Evolutionary conservation across 2,888 invertebrate species (phyloP).

Genomic region (Cybosia mesomella): DNA sequence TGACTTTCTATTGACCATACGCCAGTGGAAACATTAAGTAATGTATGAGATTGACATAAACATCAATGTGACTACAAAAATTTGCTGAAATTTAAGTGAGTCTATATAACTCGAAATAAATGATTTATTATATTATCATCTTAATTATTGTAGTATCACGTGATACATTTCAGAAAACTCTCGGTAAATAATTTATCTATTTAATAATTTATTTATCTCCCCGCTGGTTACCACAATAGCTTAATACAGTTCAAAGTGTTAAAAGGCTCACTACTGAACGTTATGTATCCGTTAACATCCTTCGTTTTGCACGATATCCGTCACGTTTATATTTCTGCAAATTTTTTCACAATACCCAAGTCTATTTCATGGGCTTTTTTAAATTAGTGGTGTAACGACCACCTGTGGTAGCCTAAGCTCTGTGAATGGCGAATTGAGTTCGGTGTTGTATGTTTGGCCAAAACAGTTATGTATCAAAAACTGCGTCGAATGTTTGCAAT

Average conservation of each 20-base stretch:
- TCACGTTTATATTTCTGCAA: constrained; percentile 32
- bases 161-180: too few relatives aligned
- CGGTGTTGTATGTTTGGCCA: constrained; percentile 9
- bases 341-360: constrained; percentile 18
- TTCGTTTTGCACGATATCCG: constrained; percentile 30
- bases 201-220: constrained; percentile 10
- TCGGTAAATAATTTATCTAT: not conserved
- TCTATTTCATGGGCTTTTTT: not conserved
- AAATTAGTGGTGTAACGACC: constrained; percentile 8
- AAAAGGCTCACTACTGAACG: constrained; percentile 20
- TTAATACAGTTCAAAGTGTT: not conserved
- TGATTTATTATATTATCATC: too few relatives aligned
- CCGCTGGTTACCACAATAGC: not conserved
- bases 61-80: too few relatives aligned
- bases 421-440: constrained; percentile 7
- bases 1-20: too few relatives aligned
- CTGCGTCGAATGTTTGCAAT: not conserved
- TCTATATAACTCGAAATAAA: too few relatives aligned
- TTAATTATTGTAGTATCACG: too few relatives aligned
- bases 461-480: constrained; percentile 27
- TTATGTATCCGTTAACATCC: constrained; percentile 28
- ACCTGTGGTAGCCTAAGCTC: constrained; percentile 12
- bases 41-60: too few relatives aligned
- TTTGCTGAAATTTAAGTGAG: too few relatives aligned
- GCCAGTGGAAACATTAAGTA: too few relatives aligned